phyloP scores from a whole-genome alignment of 2,113 vertebrate genomes.

The Ophthalmolycus amberensis region DNA sequence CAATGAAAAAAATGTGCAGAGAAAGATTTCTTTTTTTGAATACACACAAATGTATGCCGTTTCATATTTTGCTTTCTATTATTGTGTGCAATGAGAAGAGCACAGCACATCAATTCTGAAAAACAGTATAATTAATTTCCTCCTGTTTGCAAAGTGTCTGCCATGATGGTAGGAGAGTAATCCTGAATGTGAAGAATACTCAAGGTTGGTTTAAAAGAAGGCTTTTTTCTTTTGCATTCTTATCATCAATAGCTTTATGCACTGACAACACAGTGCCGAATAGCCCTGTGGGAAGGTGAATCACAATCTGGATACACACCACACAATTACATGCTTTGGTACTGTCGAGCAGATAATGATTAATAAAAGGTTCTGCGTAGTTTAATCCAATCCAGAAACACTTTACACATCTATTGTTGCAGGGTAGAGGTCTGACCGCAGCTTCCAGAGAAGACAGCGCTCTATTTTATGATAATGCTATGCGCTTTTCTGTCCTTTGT shows the following conservation, averaged over 20 bases:
- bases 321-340: constrained; percentile 57
- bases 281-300: constrained; percentile 61
- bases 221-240: constrained; percentile 44
- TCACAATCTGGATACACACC: constrained; percentile 54
- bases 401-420: constrained; percentile 41
- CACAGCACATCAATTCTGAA: background rate
- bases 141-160: constrained; percentile 18
- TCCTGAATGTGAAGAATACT: constrained; percentile 28
- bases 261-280: constrained; percentile 54
- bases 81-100: background rate
- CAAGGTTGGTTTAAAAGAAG: constrained; percentile 54
- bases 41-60: background rate
- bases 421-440: constrained; percentile 12
- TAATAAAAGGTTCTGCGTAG: constrained; percentile 44
- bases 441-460: constrained; percentile 16
- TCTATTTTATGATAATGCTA: constrained; percentile 40
- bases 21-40: background rate
- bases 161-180: constrained; percentile 5
- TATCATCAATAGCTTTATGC: constrained; percentile 62
- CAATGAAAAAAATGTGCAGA: background rate
- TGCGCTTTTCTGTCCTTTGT: constrained; percentile 3
- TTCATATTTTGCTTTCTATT: background rate
- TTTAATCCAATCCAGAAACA: constrained; percentile 49
- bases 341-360: constrained; percentile 50
- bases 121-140: constrained; percentile 24